Evolutionary conservation across 2,113 vertebrate genomes (phyloP).

Genomic region (Oceanites oceanicus): DNA sequence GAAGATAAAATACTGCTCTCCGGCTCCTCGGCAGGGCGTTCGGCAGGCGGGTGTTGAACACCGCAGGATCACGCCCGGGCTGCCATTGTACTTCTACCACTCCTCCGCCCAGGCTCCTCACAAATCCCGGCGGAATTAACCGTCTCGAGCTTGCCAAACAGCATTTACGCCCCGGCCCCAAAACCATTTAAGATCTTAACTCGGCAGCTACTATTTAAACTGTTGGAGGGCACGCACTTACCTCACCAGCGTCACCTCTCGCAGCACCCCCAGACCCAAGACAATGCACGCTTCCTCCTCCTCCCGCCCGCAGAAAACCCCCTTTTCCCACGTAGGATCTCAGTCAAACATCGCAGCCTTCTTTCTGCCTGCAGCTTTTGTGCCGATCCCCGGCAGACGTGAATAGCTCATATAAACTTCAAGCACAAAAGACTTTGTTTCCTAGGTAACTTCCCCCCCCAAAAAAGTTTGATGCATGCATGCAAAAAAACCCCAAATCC

Average conservation of each 20-base stretch:
- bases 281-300: not conserved
- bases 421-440: slow-evolving; percentile 90
- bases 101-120: slow-evolving; percentile 10
- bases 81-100: slow-evolving; percentile 52
- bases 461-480: slow-evolving; percentile 73
- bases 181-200: slow-evolving; percentile 21
- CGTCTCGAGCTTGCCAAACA: slow-evolving; percentile 22
- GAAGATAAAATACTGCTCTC: not conserved
- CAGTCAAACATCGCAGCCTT: slow-evolving; percentile 72
- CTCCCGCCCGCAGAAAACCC: slow-evolving; percentile 46
- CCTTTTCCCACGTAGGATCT: slow-evolving; percentile 52
- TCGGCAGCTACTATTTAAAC: slow-evolving; percentile 12
- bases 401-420: slow-evolving; percentile 86
- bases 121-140: slow-evolving; percentile 4
- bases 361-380: slow-evolving; percentile 82
- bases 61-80: not conserved
- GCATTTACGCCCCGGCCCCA: not conserved
- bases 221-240: slow-evolving; percentile 60
- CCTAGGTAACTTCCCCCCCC: slow-evolving; percentile 84
- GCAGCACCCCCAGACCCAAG: slow-evolving; percentile 51
- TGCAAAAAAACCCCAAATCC: not conserved
- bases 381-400: slow-evolving; percentile 78
- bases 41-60: not conserved
- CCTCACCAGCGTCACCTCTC: slow-evolving; percentile 55
- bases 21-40: not conserved